phyloP scores from a whole-genome alignment of 2,888 invertebrate species.

The Podotricha telesiphe region DNA sequence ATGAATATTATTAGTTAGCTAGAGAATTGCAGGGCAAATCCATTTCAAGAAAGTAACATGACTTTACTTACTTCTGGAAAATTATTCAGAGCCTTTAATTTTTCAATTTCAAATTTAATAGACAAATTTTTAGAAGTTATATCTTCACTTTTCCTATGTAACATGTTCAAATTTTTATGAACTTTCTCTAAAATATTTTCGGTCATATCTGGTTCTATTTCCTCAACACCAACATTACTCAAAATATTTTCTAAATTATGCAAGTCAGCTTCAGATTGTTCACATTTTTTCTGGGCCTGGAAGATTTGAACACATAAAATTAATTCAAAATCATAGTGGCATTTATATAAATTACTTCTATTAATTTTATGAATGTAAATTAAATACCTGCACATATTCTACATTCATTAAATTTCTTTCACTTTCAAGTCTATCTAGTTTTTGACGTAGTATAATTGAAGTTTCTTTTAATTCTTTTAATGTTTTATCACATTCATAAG shows the following conservation, averaged over 20 bases:
- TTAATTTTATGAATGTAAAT: not conserved
- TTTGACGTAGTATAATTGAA: conserved; percentile 68
- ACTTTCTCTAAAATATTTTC: conserved; percentile 65
- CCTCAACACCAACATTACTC: conserved; percentile 63
- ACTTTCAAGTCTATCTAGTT: conserved; percentile 68
- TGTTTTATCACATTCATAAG: conserved; percentile 56
- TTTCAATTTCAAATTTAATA: conserved; percentile 70
- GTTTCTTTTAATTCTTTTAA: conserved; percentile 74
- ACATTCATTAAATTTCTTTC: conserved; percentile 74
- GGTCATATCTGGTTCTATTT: conserved; percentile 56
- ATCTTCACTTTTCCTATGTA: conserved; percentile 71
- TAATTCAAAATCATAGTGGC: too few species aligned
- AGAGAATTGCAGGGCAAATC: not conserved
- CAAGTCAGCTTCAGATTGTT: conserved; percentile 77
- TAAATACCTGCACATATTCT: conserved; percentile 68
- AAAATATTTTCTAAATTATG: conserved; percentile 69
- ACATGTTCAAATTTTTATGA: conserved; percentile 60
- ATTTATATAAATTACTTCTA: too few species aligned
- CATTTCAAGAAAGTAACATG: conserved; percentile 12
- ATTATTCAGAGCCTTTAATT: conserved; percentile 56
- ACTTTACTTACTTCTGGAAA: conserved; percentile 59
- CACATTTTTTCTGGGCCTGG: conserved; percentile 69
- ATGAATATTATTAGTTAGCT: too few species aligned
- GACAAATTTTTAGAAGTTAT: conserved; percentile 69
- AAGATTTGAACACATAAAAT: conserved; percentile 39